A percentile compares a stretch with the other conserved stretches of the same genome.
Evolutionary conservation across 2,888 invertebrate genomes (phyloP).

Genomic region (Sabellastarte sp.): DNA sequence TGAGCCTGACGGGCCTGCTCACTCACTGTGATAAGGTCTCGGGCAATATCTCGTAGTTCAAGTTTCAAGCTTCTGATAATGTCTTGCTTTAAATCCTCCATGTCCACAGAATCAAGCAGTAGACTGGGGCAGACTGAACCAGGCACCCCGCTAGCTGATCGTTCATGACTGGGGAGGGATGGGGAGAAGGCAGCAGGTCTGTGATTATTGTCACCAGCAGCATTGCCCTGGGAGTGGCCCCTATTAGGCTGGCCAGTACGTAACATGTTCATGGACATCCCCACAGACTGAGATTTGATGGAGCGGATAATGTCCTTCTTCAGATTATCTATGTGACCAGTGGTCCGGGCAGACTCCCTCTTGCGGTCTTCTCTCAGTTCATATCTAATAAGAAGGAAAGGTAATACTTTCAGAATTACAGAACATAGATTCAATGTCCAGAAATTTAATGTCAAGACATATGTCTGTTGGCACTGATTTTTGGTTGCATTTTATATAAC

Average conservation of each 20-base stretch:
- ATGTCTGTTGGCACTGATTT: too few relatives aligned
- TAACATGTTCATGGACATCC: too few relatives aligned
- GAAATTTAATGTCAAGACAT: too few relatives aligned
- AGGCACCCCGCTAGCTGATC: background rate
- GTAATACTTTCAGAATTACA: too few relatives aligned
- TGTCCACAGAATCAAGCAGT: slow-evolving; percentile 34
- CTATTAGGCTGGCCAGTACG: slow-evolving; percentile 11
- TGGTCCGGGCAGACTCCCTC: slow-evolving; percentile 59
- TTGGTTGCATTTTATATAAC: too few relatives aligned
- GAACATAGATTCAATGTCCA: too few relatives aligned
- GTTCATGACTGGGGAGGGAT: slow-evolving; percentile 5
- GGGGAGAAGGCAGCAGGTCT: slow-evolving; percentile 9
- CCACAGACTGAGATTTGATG: slow-evolving; percentile 29
- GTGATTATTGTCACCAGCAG: too few relatives aligned
- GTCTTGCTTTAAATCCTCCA: slow-evolving; percentile 51
- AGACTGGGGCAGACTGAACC: too few relatives aligned
- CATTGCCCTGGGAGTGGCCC: too few relatives aligned
- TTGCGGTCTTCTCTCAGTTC: slow-evolving; percentile 64
- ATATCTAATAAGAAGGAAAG: slow-evolving; percentile 57
- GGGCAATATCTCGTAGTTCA: slow-evolving; percentile 33
- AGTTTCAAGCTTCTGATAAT: slow-evolving; percentile 44
- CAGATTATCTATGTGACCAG: slow-evolving; percentile 62
- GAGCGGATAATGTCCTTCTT: slow-evolving; percentile 61
- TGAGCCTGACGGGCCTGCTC: background rate
- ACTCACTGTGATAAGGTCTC: slow-evolving; percentile 8